Evolutionary conservation across 1,140 invertebrate species (phyloP).

Genomic region (Andricus grossulariae): DNA sequence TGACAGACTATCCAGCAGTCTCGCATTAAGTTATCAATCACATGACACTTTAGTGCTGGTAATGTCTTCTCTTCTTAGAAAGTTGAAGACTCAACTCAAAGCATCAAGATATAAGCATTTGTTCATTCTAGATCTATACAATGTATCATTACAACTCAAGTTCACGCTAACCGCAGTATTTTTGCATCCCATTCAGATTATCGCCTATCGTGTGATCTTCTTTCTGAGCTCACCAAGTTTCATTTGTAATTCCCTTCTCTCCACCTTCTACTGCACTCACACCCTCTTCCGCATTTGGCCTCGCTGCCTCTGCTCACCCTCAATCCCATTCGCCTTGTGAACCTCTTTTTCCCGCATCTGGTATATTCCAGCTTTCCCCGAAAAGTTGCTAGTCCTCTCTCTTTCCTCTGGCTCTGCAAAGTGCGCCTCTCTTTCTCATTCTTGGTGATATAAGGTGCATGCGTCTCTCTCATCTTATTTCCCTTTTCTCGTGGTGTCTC

Average conservation of each 20-base stretch:
- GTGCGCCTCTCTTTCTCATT: constrained; percentile 41
- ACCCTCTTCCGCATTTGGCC: constrained; percentile 32
- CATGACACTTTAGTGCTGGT: constrained; percentile 17
- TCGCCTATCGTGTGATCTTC: background rate
- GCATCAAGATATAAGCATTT: constrained; percentile 16
- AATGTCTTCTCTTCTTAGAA: constrained; percentile 12
- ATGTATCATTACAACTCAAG: too few relatives aligned
- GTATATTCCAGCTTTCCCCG: constrained; percentile 7
- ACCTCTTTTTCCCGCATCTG: background rate
- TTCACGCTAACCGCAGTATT: too few relatives aligned
- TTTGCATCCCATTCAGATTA: background rate
- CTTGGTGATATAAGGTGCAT: constrained; percentile 37
- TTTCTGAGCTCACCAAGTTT: background rate
- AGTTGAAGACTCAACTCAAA: background rate
- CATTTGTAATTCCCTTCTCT: constrained; percentile 34
- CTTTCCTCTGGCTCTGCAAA: background rate
- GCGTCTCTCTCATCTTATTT: constrained; percentile 24
- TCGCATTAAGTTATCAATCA: constrained; percentile 26
- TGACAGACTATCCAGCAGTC: constrained; percentile 8
- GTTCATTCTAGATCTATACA: background rate
- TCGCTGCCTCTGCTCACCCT: constrained; percentile 26
- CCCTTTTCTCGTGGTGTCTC: background rate
- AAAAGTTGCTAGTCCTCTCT: constrained; percentile 1
- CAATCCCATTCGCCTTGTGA: constrained; percentile 21
- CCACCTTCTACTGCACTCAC: constrained; percentile 20